A percentile compares a stretch with the other conserved stretches of the same genome.
These are phyloP conservation scores for Chelon labrosus DNA, from an alignment of 2,797 vertebrate species.

Conservation along the genomic window DNA sequence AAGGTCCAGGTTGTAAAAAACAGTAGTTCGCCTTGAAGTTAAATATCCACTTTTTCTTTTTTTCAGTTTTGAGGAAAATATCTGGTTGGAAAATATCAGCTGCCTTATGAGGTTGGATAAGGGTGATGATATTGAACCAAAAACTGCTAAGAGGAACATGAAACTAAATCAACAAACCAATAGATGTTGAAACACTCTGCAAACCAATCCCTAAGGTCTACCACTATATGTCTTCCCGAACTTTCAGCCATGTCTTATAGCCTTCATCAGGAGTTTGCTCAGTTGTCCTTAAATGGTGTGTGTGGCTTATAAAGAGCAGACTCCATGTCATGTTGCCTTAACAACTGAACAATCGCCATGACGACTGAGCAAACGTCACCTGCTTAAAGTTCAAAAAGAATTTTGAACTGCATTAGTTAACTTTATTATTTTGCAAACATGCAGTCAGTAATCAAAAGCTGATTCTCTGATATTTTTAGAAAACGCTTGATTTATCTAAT, in stretches of 20 bases:
- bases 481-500: background rate
- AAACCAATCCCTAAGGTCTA: background rate
- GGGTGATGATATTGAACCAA: background rate
- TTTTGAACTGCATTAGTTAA: background rate
- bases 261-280: background rate
- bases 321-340: constrained; percentile 8
- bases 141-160: no score
- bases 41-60: background rate
- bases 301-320: background rate
- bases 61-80: background rate
- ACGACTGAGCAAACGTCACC: constrained; percentile 20
- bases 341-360: constrained; percentile 4
- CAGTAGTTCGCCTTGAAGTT: no score
- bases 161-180: background rate
- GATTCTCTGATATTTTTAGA: background rate
- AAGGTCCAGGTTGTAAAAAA: no score
- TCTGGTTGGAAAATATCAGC: no score
- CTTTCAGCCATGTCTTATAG: background rate
- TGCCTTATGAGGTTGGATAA: background rate
- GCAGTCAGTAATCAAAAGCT: background rate
- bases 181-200: background rate
- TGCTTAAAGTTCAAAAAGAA: constrained; percentile 2
- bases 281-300: constrained; percentile 5
- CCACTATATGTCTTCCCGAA: background rate
- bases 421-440: background rate